Evolutionary conservation across 2,797 vertebrate genomes (phyloP).

Genomic region (Clarias platycephalus): DNA sequence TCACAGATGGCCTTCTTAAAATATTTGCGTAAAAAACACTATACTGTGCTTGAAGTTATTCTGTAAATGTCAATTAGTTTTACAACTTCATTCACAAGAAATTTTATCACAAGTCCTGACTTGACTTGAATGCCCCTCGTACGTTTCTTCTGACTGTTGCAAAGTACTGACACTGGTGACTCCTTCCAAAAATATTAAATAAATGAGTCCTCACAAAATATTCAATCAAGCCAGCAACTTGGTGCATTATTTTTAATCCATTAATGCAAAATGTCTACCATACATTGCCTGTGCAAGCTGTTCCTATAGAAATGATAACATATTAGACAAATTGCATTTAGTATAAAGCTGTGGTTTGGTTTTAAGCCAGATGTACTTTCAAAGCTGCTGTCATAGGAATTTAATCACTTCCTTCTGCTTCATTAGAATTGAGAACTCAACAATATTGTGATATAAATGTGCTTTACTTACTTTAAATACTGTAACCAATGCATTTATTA

Average conservation of each 20-base stretch:
- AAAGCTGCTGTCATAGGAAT: neutral
- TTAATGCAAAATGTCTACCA: neutral
- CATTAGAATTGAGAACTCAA: neutral
- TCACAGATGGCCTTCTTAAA: too few relatives aligned
- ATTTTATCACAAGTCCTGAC: too few relatives aligned
- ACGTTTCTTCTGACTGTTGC: neutral
- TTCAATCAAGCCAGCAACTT: neutral
- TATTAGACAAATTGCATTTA: slow-evolving; percentile 1
- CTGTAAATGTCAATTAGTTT: too few relatives aligned
- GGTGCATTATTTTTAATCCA: too few relatives aligned
- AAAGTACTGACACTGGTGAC: neutral
- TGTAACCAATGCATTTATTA: neutral
- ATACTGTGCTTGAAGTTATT: too few relatives aligned
- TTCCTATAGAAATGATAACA: neutral
- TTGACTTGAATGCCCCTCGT: too few relatives aligned
- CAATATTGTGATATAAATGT: neutral
- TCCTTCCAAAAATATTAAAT: neutral
- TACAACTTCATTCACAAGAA: too few relatives aligned
- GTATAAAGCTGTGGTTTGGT: neutral
- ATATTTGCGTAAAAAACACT: too few relatives aligned
- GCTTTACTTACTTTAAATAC: neutral
- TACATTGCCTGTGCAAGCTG: slow-evolving; percentile 1
- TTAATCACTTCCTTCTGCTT: neutral
- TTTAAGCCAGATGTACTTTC: neutral
- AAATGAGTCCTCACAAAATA: neutral